Percentiles rank a stretch among this genome's conserved stretches.
Evolutionary conservation across 2,797 vertebrate genomes (phyloP).

Genomic region (Paramormyrops hopkinsi): DNA sequence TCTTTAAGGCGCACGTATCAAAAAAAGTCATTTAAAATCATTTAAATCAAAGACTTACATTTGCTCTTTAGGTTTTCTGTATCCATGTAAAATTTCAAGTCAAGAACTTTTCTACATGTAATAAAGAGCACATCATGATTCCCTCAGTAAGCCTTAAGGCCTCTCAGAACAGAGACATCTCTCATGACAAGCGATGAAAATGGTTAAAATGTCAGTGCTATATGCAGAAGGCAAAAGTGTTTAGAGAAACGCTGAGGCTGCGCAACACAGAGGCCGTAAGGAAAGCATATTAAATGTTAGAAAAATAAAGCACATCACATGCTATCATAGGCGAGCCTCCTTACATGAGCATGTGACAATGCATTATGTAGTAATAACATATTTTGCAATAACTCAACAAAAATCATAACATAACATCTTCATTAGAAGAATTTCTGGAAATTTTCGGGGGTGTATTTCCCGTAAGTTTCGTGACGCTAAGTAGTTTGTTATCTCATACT

Average conservation of each 20-base stretch:
- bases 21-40: neutral
- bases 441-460: neutral
- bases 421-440: neutral
- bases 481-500: neutral
- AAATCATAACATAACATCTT: neutral
- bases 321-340: neutral
- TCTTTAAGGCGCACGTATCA: neutral
- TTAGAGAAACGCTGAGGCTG: neutral
- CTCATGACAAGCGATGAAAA: neutral
- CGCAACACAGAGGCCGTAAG: neutral
- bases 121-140: neutral
- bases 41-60: conserved; percentile 59
- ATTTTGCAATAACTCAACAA: neutral
- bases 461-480: neutral
- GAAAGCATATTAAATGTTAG: neutral
- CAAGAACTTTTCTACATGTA: conserved; percentile 56
- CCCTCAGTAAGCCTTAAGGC: neutral
- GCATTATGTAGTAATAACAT: neutral
- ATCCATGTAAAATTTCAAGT: conserved; percentile 74
- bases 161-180: neutral
- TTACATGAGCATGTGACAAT: neutral
- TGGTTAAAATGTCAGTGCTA: neutral
- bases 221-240: neutral
- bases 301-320: neutral
- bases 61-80: conserved; percentile 90